These are phyloP conservation scores for Nannobrachium achirus DNA, from an alignment of 2,113 vertebrate genomes.

Conservation along the genomic window DNA sequence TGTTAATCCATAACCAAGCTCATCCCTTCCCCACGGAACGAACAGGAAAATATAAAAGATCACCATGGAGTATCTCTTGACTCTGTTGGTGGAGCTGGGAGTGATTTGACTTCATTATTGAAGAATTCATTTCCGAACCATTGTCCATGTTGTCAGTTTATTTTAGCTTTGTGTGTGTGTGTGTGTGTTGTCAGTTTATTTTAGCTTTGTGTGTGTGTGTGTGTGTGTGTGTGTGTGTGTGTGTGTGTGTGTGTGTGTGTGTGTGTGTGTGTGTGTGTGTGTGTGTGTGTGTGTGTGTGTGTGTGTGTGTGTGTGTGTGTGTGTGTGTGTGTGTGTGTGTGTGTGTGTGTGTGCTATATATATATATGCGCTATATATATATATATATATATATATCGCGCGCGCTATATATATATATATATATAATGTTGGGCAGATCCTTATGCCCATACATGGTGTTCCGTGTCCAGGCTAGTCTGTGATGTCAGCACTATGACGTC, in stretches of 20 bases:
- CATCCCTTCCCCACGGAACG: slow-evolving; percentile 86
- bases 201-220: neutral
- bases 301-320: neutral
- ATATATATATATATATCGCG: too few relatives aligned
- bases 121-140: slow-evolving; percentile 50
- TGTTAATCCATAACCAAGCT: slow-evolving; percentile 97
- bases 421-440: too few relatives aligned
- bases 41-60: slow-evolving; percentile 86
- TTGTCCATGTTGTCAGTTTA: slow-evolving; percentile 34
- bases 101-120: slow-evolving; percentile 70
- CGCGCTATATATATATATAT: too few relatives aligned
- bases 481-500: too few relatives aligned
- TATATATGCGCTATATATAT: too few relatives aligned
- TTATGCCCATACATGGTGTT: too few relatives aligned
- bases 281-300: neutral
- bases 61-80: slow-evolving; percentile 89
- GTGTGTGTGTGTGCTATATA: neutral
- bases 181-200: slow-evolving; percentile 18
- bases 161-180: neutral
- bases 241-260: slow-evolving; percentile 8
- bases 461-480: too few relatives aligned
- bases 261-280: neutral
- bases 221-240: slow-evolving; percentile 30
- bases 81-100: slow-evolving; percentile 74
- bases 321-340: neutral